These are phyloP conservation scores for Brachylomia viminalis DNA, from an alignment of 2,888 invertebrate genomes.

Conservation along the genomic window DNA sequence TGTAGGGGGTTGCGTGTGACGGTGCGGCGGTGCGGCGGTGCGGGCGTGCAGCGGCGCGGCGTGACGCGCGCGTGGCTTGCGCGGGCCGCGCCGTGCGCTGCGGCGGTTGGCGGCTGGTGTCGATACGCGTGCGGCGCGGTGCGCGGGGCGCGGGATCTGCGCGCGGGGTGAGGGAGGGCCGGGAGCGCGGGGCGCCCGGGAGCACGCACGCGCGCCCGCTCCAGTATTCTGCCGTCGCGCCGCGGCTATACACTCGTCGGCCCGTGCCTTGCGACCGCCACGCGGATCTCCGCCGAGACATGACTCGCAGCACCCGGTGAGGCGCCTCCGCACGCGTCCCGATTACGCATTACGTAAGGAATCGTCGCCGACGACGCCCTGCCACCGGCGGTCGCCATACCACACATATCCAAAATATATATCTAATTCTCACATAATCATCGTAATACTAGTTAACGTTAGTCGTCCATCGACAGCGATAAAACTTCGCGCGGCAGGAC, in stretches of 20 bases:
- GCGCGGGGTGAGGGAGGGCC: conserved; percentile 65
- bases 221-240: conserved; percentile 84
- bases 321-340: conserved; percentile 82
- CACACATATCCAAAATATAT: conserved; percentile 76
- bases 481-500: conserved; percentile 62
- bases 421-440: conserved; percentile 70
- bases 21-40: conserved; percentile 67
- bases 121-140: conserved; percentile 83
- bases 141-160: conserved; percentile 80
- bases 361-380: conserved; percentile 66
- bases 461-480: conserved; percentile 57
- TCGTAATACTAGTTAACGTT: conserved; percentile 65
- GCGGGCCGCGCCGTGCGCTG: conserved; percentile 77
- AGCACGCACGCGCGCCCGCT: conserved; percentile 79
- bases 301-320: conserved; percentile 86
- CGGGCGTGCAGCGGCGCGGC: conserved; percentile 67
- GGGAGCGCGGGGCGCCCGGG: conserved; percentile 73
- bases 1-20: conserved; percentile 71
- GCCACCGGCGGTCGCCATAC: conserved; percentile 62
- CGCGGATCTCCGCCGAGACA: conserved; percentile 83
- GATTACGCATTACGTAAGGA: conserved; percentile 83
- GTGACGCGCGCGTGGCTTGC: conserved; percentile 70
- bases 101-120: conserved; percentile 86
- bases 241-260: conserved; percentile 79
- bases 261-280: conserved; percentile 77